Evolutionary conservation across 2,797 vertebrate species (phyloP).

Genomic region (Enteromius thamalakanensis): DNA sequence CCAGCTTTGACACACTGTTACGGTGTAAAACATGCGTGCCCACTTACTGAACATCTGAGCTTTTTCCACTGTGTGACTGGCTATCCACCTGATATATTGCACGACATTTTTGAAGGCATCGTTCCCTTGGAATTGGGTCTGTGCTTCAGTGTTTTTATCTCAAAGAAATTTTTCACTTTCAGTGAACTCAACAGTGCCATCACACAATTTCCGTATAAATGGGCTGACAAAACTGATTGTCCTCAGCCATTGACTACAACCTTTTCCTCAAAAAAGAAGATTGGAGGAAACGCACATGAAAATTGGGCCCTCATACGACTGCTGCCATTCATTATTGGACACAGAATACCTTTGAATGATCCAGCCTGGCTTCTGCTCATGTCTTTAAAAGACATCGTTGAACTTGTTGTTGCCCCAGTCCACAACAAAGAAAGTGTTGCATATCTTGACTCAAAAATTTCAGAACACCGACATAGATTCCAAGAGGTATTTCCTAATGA

Average conservation of each 20-base stretch:
- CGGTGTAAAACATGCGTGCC: too few species aligned
- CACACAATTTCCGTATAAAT: constrained; percentile 34
- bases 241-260: constrained; percentile 12
- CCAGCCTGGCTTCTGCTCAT: constrained; percentile 1
- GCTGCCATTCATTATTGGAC: constrained; percentile 15
- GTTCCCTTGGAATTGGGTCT: neutral
- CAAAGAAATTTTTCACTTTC: constrained; percentile 29
- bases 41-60: too few species aligned
- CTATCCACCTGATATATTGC: too few species aligned
- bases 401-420: constrained; percentile 35
- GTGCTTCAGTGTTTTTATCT: constrained; percentile 3
- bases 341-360: constrained; percentile 8
- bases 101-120: too few species aligned
- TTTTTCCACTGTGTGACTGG: too few species aligned
- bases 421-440: constrained; percentile 15
- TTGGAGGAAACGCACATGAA: constrained; percentile 22
- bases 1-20: too few species aligned
- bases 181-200: constrained; percentile 37
- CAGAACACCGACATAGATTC: constrained; percentile 19
- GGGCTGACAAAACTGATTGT: constrained; percentile 32
- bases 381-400: constrained; percentile 31
- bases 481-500: constrained; percentile 9
- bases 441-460: constrained; percentile 34
- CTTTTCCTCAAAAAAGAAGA: neutral
- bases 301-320: constrained; percentile 11